Conservation (phyloP, 92 coral and sea anemone species). For the Zoanthus solanderi region DNA sequence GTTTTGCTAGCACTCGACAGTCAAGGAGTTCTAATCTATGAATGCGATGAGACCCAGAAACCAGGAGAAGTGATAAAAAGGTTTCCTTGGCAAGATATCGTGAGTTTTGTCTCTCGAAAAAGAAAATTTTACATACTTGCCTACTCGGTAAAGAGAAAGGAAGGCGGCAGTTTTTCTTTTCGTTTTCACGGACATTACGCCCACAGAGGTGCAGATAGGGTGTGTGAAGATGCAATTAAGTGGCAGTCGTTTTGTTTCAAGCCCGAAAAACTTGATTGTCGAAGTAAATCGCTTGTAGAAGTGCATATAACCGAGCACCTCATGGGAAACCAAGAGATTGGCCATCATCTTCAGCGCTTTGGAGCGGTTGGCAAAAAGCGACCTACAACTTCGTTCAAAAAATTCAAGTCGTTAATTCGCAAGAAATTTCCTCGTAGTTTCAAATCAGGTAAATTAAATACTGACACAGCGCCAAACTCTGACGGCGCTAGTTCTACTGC, state of each 20-base stretch:
- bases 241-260: slow-evolving; percentile 72
- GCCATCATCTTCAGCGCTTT: slow-evolving; percentile 61
- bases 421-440: slow-evolving; percentile 72
- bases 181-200: slow-evolving; percentile 94
- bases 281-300: slow-evolving; percentile 89
- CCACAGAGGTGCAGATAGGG: slow-evolving; percentile 88
- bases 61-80: slow-evolving; percentile 68
- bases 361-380: slow-evolving; percentile 63
- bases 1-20: slow-evolving; percentile 76
- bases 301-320: slow-evolving; percentile 65
- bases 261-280: slow-evolving; percentile 79
- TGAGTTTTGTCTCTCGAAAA: slow-evolving; percentile 77
- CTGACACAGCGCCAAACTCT: neutral
- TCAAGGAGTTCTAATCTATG: slow-evolving; percentile 81
- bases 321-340: slow-evolving; percentile 39
- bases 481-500: neutral
- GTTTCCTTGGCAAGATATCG: slow-evolving; percentile 85
- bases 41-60: slow-evolving; percentile 59
- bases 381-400: slow-evolving; percentile 67
- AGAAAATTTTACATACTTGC: slow-evolving; percentile 86
- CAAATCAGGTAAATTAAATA: slow-evolving; percentile 22
- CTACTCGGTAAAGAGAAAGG: slow-evolving; percentile 75
- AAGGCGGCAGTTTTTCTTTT: slow-evolving; percentile 79
- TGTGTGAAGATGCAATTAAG: slow-evolving; percentile 66
- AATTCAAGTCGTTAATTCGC: slow-evolving; percentile 66